Conservation (phyloP, 2,797 vertebrate species). For the Vireo griseus region DNA sequence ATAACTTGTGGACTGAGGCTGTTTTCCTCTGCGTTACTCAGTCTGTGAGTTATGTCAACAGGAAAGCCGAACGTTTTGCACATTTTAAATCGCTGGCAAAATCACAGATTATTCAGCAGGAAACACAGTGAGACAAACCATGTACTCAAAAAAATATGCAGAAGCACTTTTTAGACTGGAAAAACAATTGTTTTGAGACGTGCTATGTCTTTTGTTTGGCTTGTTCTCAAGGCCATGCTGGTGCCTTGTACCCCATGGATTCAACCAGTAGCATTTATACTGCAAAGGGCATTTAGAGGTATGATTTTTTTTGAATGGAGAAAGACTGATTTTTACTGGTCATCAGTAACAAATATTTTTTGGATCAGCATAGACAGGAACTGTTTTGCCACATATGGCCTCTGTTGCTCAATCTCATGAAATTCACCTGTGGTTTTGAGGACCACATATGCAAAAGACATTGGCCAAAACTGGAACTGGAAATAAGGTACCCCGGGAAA, state of each 20-base stretch:
- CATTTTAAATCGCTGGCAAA: conserved; percentile 22
- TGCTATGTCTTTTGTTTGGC: neutral
- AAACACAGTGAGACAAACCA: neutral
- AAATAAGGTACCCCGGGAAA: neutral
- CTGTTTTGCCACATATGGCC: fast-evolving
- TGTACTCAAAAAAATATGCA: neutral
- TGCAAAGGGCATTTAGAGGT: neutral
- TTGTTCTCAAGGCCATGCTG: neutral
- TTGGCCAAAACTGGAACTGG: neutral
- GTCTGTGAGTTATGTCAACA: conserved; percentile 35
- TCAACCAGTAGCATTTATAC: neutral
- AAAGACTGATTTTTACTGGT: neutral
- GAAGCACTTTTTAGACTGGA: neutral
- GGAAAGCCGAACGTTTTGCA: conserved; percentile 37
- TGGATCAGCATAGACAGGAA: neutral
- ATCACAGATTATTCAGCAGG: conserved; percentile 21
- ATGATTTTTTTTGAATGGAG: neutral
- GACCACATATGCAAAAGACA: neutral
- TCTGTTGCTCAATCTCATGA: neutral
- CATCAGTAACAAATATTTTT: fast-evolving
- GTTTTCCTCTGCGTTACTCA: neutral
- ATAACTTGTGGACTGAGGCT: neutral
- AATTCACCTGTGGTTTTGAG: neutral
- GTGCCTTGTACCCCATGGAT: neutral
- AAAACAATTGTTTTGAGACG: neutral